A percentile compares a stretch with the other conserved stretches of the same genome.
Conservation (phyloP, 2,888 invertebrate genomes). For the Trachelus troglodyta region DNA sequence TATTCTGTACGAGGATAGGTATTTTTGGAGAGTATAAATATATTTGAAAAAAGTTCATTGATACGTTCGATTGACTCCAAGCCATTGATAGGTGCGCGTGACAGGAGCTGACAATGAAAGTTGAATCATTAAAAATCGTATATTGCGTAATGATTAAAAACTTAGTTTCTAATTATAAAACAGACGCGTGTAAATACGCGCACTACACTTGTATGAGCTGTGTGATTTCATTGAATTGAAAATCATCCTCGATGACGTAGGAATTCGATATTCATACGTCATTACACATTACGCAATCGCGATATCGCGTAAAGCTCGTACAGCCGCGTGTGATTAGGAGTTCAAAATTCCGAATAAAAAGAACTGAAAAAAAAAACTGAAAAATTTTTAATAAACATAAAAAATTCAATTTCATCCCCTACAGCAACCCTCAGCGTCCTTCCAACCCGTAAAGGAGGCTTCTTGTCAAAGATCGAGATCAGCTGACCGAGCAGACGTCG, state of each 20-base stretch:
- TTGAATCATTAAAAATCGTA: not conserved
- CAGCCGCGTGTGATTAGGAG: not conserved
- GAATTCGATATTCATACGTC: not conserved
- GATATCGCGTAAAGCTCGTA: not conserved
- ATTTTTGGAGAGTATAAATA: not conserved
- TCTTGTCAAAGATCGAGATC: conserved; percentile 24
- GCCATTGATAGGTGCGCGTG: not conserved
- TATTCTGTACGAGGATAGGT: not conserved
- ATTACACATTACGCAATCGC: not conserved
- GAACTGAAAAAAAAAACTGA: not conserved
- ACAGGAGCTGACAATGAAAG: not conserved
- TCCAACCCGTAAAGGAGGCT: not conserved
- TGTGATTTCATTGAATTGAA: not conserved
- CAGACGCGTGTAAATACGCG: not conserved
- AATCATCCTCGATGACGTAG: not conserved
- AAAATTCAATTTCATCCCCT: not conserved
- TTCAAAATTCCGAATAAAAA: not conserved
- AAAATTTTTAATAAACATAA: not conserved
- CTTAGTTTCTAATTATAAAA: not conserved
- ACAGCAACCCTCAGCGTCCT: not conserved
- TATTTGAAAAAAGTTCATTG: not conserved
- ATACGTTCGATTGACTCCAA: too few species aligned
- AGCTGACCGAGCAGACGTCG: conserved; percentile 44
- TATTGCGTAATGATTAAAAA: not conserved
- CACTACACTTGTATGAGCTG: not conserved